Percentiles rank a stretch among this genome's conserved stretches.
These are phyloP conservation scores for Macrophya annulata DNA, from an alignment of 2,888 invertebrate genomes.

Conservation along the genomic window DNA sequence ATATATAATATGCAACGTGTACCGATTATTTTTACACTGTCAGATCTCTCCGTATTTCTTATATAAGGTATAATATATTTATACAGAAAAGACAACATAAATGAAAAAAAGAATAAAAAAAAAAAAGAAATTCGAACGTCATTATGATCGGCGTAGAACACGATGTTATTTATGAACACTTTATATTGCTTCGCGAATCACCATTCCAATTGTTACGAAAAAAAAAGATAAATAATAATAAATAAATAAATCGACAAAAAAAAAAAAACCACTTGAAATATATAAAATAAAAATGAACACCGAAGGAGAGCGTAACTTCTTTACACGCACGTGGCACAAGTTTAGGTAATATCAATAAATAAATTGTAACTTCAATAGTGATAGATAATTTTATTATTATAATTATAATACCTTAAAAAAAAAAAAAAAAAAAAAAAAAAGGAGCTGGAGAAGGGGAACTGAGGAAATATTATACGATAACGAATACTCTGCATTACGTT, in stretches of 20 bases:
- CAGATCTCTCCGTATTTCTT: slow-evolving; percentile 23
- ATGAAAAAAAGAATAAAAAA: neutral
- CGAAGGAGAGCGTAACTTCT: slow-evolving; percentile 21
- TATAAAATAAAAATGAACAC: neutral
- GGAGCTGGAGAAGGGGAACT: slow-evolving; percentile 5
- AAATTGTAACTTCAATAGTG: slow-evolving; percentile 23
- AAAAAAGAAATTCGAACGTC: neutral
- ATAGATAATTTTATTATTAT: slow-evolving; percentile 36
- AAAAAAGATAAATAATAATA: neutral
- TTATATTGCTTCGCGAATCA: neutral
- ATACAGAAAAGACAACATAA: neutral
- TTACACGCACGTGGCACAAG: slow-evolving; percentile 28
- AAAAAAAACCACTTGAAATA: neutral
- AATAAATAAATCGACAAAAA: neutral
- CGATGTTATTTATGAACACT: slow-evolving; percentile 1
- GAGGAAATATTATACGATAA: slow-evolving; percentile 11
- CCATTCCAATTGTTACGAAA: slow-evolving; percentile 23
- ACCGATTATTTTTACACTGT: slow-evolving; percentile 30
- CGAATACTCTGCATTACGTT: slow-evolving; percentile 1
- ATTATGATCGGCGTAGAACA: slow-evolving; percentile 3
- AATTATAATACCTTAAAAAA: neutral
- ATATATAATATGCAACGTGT: slow-evolving; percentile 48
- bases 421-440: neutral
- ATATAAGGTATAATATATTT: neutral
- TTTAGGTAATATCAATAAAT: slow-evolving; percentile 13